Evolutionary conservation across 23 tunicate species (phyloP), one percentile per base, ranked within the genome.

Genomic region (Halocynthia roretzi): DNA sequence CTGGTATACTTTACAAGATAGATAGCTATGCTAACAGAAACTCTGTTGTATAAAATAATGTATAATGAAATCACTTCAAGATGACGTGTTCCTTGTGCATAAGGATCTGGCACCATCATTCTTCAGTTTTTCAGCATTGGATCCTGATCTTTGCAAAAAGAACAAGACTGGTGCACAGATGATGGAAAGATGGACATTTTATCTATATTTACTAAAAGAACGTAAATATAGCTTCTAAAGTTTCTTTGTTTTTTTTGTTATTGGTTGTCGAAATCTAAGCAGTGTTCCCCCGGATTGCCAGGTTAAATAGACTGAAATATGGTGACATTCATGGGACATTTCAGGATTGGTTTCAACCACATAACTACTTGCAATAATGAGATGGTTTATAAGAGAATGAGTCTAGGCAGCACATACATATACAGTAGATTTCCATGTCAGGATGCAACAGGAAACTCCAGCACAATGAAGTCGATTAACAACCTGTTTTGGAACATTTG

Each of bases 1-100:
- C 96, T 52, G 96, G 96, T 89, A 54, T 17, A 19, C 15, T 21
- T 67, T 12, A 11, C 23, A n/a, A 10, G 71, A 50, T 12, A 67
- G 4, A n/a, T 67, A 11, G 11, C 21, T n/a, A 67, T 2, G 21
- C 23, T 4, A 0, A 67, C 4, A 58, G 63, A 58, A n/a, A 58
- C 15, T 58, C 17, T 58, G 17, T 58, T 58, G 15, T 58, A 14
- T 58, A 15, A 58, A n/a, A 15, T 58, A 14, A 58, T 58, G 17
- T 14, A 58, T 14, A 1, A n/a, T 58, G 63, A 14, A 58, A 58
- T 15, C 15, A 18, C 48, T 68, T 68, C 20, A 52, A 90, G 97
- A 85, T 67, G 31, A 85, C 2, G 67, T 70, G 40, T 90, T 90
- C 80, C 56, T 90, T 44, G 90, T 85, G 8, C 85, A 90, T 69